Evolutionary conservation across 1,140 invertebrate species (phyloP).

Genomic region (Oryzaephilus surinamensis): DNA sequence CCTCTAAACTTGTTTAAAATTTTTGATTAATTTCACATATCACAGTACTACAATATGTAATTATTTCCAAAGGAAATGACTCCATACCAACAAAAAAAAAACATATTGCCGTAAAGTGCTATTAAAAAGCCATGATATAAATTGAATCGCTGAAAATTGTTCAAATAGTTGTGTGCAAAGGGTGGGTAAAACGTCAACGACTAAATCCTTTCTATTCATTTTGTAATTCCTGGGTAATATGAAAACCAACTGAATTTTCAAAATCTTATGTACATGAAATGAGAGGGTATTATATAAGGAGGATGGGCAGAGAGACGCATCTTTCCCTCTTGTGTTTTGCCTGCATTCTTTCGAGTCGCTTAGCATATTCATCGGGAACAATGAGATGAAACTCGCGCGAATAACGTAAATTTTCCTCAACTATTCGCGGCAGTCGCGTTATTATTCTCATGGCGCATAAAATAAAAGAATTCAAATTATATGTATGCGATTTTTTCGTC

Average conservation of each 20-base stretch:
- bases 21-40: too few relatives aligned
- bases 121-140: too few relatives aligned
- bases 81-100: too few relatives aligned
- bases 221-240: constrained; percentile 13
- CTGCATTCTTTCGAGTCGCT: constrained; percentile 25
- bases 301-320: too few relatives aligned
- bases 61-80: too few relatives aligned
- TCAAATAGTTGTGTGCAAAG: constrained; percentile 11
- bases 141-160: constrained; percentile 4
- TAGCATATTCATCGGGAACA: constrained; percentile 35
- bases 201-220: constrained; percentile 1
- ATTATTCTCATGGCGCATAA: constrained; percentile 30
- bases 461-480: constrained; percentile 36
- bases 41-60: too few relatives aligned
- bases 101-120: too few relatives aligned
- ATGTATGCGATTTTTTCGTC: constrained; percentile 35
- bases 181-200: constrained; percentile 5
- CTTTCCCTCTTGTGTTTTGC: too few relatives aligned
- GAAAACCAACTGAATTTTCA: constrained; percentile 12
- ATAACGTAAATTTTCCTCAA: constrained; percentile 32
- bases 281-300: too few relatives aligned
- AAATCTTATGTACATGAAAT: constrained; percentile 20
- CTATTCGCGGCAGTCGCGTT: constrained; percentile 33
- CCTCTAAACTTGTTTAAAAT: too few relatives aligned
- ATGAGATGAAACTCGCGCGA: constrained; percentile 29